These are phyloP conservation scores for Equus przewalskii DNA, from an alignment of 2,113 vertebrate species.

Conservation along the genomic window DNA sequence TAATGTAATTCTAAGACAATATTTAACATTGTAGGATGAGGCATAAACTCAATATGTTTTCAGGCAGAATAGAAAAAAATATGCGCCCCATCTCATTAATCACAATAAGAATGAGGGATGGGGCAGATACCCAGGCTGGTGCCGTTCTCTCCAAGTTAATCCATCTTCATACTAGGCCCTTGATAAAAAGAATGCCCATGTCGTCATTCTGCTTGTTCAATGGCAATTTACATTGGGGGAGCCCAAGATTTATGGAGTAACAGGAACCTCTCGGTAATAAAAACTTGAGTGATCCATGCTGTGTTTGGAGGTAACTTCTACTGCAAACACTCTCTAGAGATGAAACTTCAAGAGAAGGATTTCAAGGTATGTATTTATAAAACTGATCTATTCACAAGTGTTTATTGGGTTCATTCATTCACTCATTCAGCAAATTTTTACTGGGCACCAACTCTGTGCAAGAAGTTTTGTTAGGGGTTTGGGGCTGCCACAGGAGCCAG, in stretches of 20 bases:
- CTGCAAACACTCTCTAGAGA: conserved; percentile 75
- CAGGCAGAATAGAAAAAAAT: conserved; percentile 78
- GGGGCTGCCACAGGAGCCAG: not conserved
- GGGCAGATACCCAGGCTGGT: conserved; percentile 81
- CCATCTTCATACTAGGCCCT: conserved; percentile 85
- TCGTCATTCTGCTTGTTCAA: conserved; percentile 75
- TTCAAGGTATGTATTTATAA: conserved; percentile 40
- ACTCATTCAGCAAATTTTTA: not conserved
- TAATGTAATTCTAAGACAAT: conserved; percentile 85
- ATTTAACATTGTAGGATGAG: conserved; percentile 83
- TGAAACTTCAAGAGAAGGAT: conserved; percentile 81
- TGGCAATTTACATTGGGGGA: conserved; percentile 76
- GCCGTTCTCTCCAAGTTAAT: conserved; percentile 85
- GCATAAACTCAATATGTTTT: conserved; percentile 86
- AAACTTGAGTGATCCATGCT: conserved; percentile 82
- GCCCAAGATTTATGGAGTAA: conserved; percentile 79
- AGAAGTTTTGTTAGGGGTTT: not conserved
- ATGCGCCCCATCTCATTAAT: conserved; percentile 85
- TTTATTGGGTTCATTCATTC: conserved; percentile 32
- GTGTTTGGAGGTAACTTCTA: conserved; percentile 42
- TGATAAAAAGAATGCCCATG: conserved; percentile 77
- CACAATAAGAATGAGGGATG: conserved; percentile 87
- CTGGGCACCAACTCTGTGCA: not conserved
- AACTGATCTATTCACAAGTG: conserved; percentile 24
- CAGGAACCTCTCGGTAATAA: conserved; percentile 85